A percentile compares a stretch with the other conserved stretches of the same genome.
Conservation (phyloP, 1,140 invertebrate genomes). For the Chlorops oryzae region DNA sequence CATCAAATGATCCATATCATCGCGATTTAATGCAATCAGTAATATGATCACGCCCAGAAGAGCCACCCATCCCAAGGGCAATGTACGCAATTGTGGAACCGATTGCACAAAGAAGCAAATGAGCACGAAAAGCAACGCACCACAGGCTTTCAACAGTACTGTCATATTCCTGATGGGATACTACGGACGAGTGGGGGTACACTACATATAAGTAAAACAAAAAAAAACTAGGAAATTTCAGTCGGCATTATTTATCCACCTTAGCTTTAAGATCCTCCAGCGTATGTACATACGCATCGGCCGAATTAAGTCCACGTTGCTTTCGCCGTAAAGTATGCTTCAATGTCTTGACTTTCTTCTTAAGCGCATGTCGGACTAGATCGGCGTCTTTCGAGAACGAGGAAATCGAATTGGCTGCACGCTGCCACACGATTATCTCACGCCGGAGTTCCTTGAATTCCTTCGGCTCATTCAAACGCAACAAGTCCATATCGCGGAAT, state of each 20-base stretch:
- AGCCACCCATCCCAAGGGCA: conserved; percentile 70
- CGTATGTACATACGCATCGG: conserved; percentile 57
- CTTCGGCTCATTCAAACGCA: conserved; percentile 61
- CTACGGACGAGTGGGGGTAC: conserved; percentile 50
- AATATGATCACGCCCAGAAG: conserved; percentile 63
- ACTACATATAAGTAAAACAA: conserved; percentile 3
- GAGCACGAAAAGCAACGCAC: conserved; percentile 59
- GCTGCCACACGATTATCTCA: conserved; percentile 70
- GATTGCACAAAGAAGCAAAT: conserved; percentile 67
- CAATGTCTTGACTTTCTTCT: conserved; percentile 58
- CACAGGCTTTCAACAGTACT: conserved; percentile 60
- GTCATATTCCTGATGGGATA: conserved; percentile 63
- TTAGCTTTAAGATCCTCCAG: conserved; percentile 58
- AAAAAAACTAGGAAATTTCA: background rate
- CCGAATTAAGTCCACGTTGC: conserved; percentile 51
- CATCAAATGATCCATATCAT: conserved; percentile 66
- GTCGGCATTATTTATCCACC: conserved; percentile 14
- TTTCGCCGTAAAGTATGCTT: conserved; percentile 56
- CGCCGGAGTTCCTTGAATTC: conserved; percentile 64
- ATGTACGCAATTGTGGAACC: conserved; percentile 52
- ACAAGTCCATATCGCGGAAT: conserved; percentile 56
- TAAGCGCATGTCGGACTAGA: conserved; percentile 59
- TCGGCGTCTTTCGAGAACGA: conserved; percentile 70
- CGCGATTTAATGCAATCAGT: conserved; percentile 57
- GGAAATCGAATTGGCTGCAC: conserved; percentile 62